phyloP scores from a whole-genome alignment of 2,113 vertebrate species.

The Callionymus lyra region DNA sequence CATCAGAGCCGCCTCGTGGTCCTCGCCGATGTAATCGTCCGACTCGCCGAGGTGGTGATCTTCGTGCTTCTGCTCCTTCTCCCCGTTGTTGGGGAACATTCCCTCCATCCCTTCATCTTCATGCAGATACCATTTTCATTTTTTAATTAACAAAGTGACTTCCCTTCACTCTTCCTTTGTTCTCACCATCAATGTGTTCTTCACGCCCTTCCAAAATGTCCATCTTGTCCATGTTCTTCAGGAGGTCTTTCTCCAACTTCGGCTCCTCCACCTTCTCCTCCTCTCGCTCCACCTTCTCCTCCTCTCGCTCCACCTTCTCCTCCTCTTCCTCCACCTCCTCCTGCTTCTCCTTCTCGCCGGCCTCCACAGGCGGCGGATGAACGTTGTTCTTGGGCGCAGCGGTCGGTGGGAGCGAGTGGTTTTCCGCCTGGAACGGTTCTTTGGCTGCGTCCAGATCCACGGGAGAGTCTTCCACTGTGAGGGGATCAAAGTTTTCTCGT shows the following conservation, averaged over 20 bases:
- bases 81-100: constrained; percentile 27
- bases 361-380: constrained; percentile 17
- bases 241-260: constrained; percentile 6
- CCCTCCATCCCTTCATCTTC: constrained; percentile 33
- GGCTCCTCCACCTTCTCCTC: constrained; percentile 8
- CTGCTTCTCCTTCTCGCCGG: constrained; percentile 1
- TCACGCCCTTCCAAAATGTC: constrained; percentile 39
- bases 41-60: constrained; percentile 22
- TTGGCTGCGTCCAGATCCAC: constrained; percentile 5
- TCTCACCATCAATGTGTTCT: constrained; percentile 10
- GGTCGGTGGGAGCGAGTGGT: constrained; percentile 7
- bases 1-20: constrained; percentile 23
- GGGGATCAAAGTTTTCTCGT: background rate
- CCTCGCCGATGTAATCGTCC: constrained; percentile 41
- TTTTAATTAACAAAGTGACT: background rate
- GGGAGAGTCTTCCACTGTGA: constrained; percentile 1
- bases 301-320: constrained; percentile 3
- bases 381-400: constrained; percentile 10
- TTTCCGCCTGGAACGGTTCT: constrained; percentile 10
- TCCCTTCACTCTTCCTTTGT: background rate
- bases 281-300: constrained; percentile 4
- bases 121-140: background rate
- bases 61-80: constrained; percentile 9
- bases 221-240: constrained; percentile 26
- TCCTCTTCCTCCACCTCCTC: constrained; percentile 4